A percentile compares a stretch with the other conserved stretches of the same genome.
Conservation (phyloP, 2,797 vertebrate genomes). For the Epinephelus coioides region DNA sequence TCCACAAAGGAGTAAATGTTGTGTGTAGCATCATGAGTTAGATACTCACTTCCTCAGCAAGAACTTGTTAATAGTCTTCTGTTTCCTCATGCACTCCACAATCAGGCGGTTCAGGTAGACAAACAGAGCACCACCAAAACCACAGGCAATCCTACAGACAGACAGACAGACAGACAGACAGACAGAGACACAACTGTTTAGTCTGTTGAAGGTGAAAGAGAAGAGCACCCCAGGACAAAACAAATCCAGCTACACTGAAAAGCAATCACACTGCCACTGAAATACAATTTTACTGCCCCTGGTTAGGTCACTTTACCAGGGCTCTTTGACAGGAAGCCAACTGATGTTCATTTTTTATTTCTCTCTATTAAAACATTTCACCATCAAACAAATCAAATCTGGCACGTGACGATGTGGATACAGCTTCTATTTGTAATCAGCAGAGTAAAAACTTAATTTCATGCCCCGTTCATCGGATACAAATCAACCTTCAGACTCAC, state of each 20-base stretch:
- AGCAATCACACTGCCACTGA: background rate
- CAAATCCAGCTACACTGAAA: background rate
- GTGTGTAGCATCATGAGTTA: background rate
- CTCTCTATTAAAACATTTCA: slow-evolving; percentile 21
- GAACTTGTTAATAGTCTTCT: slow-evolving; percentile 98
- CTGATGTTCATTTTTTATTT: slow-evolving; percentile 26
- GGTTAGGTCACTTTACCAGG: slow-evolving; percentile 6
- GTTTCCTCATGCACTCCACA: slow-evolving; percentile 98
- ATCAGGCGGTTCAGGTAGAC: slow-evolving; percentile 98
- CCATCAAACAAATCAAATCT: slow-evolving; percentile 38
- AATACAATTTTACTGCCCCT: slow-evolving; percentile 1
- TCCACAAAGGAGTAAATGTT: background rate
- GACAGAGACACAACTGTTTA: slow-evolving; percentile 38
- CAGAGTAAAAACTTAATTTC: slow-evolving; percentile 64
- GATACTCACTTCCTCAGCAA: slow-evolving; percentile 96
- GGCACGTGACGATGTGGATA: slow-evolving; percentile 23
- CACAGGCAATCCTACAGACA: slow-evolving; percentile 90
- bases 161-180: slow-evolving; percentile 44
- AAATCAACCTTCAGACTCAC: slow-evolving; percentile 50
- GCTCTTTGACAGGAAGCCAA: slow-evolving; percentile 29
- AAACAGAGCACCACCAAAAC: slow-evolving; percentile 95
- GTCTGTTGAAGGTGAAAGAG: slow-evolving; percentile 27
- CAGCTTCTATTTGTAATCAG: slow-evolving; percentile 49
- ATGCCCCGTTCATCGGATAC: slow-evolving; percentile 49
- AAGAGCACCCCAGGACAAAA: slow-evolving; percentile 6